Evolutionary conservation across 1,140 invertebrate genomes (phyloP).

Genomic region (Druon quercuslanigerum): DNA sequence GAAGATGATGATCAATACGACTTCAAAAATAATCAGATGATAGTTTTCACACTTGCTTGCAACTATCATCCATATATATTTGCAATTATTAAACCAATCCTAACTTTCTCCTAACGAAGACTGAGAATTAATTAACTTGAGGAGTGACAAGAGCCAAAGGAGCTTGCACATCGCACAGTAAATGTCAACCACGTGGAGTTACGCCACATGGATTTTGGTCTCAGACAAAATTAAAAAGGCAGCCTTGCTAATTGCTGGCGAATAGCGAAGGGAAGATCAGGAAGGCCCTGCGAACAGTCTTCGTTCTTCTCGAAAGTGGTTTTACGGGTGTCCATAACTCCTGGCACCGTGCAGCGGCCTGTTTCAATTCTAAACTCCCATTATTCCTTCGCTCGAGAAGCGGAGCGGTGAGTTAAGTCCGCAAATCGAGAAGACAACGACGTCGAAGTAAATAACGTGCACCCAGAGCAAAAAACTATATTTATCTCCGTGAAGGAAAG

Average conservation of each 20-base stretch:
- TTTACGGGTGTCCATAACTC: slow-evolving; percentile 13
- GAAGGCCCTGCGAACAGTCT: not conserved
- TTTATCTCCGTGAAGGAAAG: slow-evolving; percentile 13
- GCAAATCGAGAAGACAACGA: slow-evolving; percentile 5
- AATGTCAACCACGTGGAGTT: slow-evolving; percentile 7
- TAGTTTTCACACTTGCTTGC: too few species aligned
- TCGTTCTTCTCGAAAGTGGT: slow-evolving; percentile 10
- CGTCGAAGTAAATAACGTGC: slow-evolving; percentile 7
- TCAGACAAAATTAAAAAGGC: not conserved
- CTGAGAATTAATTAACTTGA: not conserved
- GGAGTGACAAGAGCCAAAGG: not conserved
- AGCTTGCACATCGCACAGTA: not conserved
- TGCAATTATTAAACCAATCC: too few species aligned
- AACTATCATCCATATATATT: too few species aligned
- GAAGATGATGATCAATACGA: too few species aligned
- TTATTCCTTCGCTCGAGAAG: slow-evolving; percentile 11
- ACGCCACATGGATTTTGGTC: not conserved
- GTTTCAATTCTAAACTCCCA: slow-evolving; percentile 18
- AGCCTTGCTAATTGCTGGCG: slow-evolving; percentile 13
- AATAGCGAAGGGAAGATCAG: not conserved
- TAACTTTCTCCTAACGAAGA: not conserved
- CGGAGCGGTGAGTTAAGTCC: slow-evolving; percentile 7
- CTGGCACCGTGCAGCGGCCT: not conserved
- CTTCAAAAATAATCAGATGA: too few species aligned
- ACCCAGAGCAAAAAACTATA: slow-evolving; percentile 11